Conservation (phyloP, 2,888 invertebrate species). For the Uropetala carovei region DNA sequence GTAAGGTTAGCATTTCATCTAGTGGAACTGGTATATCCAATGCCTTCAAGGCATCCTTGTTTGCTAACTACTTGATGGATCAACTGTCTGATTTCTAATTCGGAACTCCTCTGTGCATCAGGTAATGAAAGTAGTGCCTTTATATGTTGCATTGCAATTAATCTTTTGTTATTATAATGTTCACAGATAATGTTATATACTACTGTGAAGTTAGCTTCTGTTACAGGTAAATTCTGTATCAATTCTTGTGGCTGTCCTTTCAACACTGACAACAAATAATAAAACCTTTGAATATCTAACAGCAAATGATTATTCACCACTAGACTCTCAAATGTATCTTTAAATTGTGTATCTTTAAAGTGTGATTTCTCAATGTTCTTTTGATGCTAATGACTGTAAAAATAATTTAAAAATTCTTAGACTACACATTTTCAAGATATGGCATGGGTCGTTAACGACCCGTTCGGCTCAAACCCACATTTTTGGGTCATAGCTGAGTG, state of each 20-base stretch:
- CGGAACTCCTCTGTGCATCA: background rate
- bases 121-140: background rate
- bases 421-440: too few relatives aligned
- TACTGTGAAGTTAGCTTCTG: background rate
- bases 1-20: background rate
- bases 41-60: background rate
- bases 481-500: too few relatives aligned
- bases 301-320: background rate
- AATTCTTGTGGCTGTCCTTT: background rate
- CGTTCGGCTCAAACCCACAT: too few relatives aligned
- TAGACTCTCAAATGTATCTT: background rate
- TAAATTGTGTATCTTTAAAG: background rate
- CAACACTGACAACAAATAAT: background rate
- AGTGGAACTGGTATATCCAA: background rate
- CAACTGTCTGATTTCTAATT: conserved; percentile 13
- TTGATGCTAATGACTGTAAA: too few relatives aligned
- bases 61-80: background rate
- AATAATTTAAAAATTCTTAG: too few relatives aligned
- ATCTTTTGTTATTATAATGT: background rate
- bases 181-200: background rate
- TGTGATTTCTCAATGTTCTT: too few relatives aligned
- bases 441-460: too few relatives aligned
- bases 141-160: conserved; percentile 16
- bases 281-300: background rate
- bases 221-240: background rate